Conservation (phyloP, 2,888 invertebrate species). For the Tinea semifulvella region DNA sequence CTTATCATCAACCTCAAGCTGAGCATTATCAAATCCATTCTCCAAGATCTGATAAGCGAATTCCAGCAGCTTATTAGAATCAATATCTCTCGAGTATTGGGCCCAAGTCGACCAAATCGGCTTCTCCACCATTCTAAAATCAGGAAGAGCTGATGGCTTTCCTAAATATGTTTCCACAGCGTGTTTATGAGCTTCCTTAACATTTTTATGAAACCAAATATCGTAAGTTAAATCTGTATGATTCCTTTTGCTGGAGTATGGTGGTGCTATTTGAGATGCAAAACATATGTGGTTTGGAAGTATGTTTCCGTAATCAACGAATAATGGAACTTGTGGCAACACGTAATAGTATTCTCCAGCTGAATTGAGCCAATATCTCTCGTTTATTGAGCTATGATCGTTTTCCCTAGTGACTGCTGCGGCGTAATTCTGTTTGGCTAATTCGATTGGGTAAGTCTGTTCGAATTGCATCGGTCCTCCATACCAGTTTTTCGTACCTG, state of each 20-base stretch:
- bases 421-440: constrained; percentile 52
- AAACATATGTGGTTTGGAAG: constrained; percentile 64
- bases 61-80: constrained; percentile 65
- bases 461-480: constrained; percentile 70
- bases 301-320: constrained; percentile 73
- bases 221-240: constrained; percentile 64
- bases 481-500: constrained; percentile 69
- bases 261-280: constrained; percentile 59
- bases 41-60: constrained; percentile 73
- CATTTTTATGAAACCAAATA: constrained; percentile 66
- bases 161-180: constrained; percentile 69
- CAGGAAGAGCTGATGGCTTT: constrained; percentile 70
- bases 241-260: constrained; percentile 53
- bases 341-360: constrained; percentile 74
- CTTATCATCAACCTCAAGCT: constrained; percentile 86
- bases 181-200: constrained; percentile 69
- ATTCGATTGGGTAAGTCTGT: constrained; percentile 71
- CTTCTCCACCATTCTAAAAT: constrained; percentile 73
- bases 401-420: constrained; percentile 63
- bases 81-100: constrained; percentile 70
- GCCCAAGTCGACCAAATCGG: constrained; percentile 94
- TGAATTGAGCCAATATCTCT: constrained; percentile 78
- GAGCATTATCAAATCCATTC: constrained; percentile 74
- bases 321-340: constrained; percentile 71
- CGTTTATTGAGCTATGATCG: constrained; percentile 66